Percentiles rank a stretch among this genome's conserved stretches.
These are phyloP conservation scores for Zoanthus gigantus DNA, from an alignment of 92 coral and sea anemone species.

Conservation along the genomic window DNA sequence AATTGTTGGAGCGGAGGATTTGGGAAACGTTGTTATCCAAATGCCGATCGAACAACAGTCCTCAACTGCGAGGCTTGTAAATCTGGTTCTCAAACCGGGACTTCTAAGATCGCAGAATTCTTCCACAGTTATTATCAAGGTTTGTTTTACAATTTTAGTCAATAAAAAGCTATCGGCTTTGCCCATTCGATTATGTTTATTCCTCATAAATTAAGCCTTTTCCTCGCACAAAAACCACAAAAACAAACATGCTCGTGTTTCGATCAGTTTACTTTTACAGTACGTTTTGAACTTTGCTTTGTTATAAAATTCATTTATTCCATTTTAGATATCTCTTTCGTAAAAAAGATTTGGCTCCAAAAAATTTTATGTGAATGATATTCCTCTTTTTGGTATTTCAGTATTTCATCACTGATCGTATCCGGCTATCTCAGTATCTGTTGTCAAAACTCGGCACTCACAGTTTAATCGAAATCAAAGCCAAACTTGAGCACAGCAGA, in stretches of 20 bases:
- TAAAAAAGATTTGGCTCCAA: too few species aligned
- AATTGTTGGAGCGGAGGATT: constrained; percentile 81
- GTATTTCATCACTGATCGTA: too few species aligned
- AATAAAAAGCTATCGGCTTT: neutral
- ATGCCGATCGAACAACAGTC: constrained; percentile 93
- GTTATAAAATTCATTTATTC: neutral
- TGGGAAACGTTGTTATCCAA: constrained; percentile 84
- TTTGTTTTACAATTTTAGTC: constrained; percentile 33
- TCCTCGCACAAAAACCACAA: neutral
- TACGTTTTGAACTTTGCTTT: neutral
- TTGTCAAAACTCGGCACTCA: too few species aligned
- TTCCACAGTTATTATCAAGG: constrained; percentile 91
- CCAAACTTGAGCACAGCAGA: neutral
- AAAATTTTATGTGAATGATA: too few species aligned
- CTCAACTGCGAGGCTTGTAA: constrained; percentile 81
- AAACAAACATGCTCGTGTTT: neutral
- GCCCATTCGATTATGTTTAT: neutral
- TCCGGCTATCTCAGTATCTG: too few species aligned
- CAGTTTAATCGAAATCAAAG: neutral
- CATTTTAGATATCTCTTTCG: too few species aligned
- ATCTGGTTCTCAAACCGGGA: constrained; percentile 90
- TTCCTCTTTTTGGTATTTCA: too few species aligned
- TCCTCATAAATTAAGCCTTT: neutral
- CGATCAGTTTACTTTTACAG: neutral
- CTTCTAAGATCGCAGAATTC: constrained; percentile 80